Evolutionary conservation across 1,140 invertebrate species (phyloP).

Genomic region (Phthorimaea operculella): DNA sequence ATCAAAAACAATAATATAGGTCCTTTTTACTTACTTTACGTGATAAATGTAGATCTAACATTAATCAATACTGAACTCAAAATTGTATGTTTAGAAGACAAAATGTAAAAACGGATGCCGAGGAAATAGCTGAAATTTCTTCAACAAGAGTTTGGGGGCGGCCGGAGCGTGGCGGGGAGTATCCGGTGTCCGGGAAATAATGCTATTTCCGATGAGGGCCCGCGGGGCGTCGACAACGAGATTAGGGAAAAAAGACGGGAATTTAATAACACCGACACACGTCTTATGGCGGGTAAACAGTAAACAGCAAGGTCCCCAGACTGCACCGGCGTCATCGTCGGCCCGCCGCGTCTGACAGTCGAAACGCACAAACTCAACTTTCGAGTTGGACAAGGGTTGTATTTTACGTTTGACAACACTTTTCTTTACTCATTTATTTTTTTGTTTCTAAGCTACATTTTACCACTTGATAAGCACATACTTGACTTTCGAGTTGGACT

Average conservation of each 20-base stretch:
- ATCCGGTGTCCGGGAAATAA: constrained; percentile 61
- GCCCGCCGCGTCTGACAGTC: neutral
- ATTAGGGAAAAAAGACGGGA: constrained; percentile 60
- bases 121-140: constrained; percentile 44
- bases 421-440: too few relatives aligned
- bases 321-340: neutral
- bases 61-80: constrained; percentile 6
- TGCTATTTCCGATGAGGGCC: constrained; percentile 61
- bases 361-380: neutral
- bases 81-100: constrained; percentile 23
- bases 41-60: constrained; percentile 8
- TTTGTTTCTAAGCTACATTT: too few relatives aligned
- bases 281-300: constrained; percentile 34
- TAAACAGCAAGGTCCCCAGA: neutral
- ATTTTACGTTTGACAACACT: too few relatives aligned
- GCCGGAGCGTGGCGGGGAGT: constrained; percentile 31
- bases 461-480: too few relatives aligned
- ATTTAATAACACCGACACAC: constrained; percentile 58
- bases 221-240: constrained; percentile 53
- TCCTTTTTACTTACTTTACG: too few relatives aligned
- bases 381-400: too few relatives aligned
- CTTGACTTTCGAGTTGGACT: too few relatives aligned
- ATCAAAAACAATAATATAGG: too few relatives aligned
- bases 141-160: constrained; percentile 39
- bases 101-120: constrained; percentile 39